phyloP scores from a whole-genome alignment of 2,113 vertebrate genomes.

The Elachura formosa region DNA sequence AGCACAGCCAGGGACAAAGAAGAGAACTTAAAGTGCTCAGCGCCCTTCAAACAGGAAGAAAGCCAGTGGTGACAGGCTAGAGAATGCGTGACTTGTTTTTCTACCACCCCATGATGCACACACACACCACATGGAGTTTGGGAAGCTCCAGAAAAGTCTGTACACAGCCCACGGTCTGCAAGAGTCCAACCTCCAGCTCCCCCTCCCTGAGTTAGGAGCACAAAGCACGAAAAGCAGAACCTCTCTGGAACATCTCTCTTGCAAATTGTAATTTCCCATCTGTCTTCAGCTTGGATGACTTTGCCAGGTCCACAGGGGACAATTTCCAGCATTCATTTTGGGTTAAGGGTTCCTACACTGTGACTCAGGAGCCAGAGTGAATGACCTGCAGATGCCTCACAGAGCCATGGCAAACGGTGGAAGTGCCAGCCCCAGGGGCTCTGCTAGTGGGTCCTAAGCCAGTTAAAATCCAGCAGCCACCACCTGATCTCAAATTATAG shows the following conservation, averaged over 20 bases:
- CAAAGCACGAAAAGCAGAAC: neutral
- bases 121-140: neutral
- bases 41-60: neutral
- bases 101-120: neutral
- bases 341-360: constrained; percentile 32
- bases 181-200: neutral
- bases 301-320: neutral
- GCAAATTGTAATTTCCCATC: constrained; percentile 45
- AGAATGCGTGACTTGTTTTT: neutral
- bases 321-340: constrained; percentile 2
- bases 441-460: neutral
- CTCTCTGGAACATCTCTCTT: neutral
- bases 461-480: neutral
- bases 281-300: constrained; percentile 4
- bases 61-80: neutral
- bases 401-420: neutral
- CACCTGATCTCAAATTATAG: neutral
- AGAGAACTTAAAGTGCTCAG: neutral
- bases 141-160: neutral
- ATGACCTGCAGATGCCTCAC: constrained; percentile 20
- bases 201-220: neutral
- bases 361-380: constrained; percentile 24
- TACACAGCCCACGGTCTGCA: neutral
- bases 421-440: neutral
- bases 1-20: neutral